These are phyloP conservation scores for Sesia apiformis DNA, from an alignment of 2,888 invertebrate genomes.

Conservation along the genomic window DNA sequence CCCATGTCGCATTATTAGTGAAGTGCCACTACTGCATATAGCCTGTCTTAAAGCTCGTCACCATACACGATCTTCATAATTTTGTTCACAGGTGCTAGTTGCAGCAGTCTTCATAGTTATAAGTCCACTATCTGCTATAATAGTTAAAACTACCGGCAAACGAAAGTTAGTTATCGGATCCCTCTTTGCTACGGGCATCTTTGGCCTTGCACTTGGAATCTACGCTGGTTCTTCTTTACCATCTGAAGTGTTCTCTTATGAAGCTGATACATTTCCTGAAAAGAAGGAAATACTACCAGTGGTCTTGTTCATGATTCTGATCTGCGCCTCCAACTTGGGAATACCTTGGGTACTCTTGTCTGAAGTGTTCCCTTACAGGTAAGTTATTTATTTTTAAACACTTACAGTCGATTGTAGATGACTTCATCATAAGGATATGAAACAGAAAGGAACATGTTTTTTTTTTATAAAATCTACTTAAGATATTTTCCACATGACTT, in stretches of 20 bases:
- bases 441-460: no score
- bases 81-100: slow-evolving; percentile 40
- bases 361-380: slow-evolving; percentile 76
- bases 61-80: not conserved
- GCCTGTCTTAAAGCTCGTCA: no score
- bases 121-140: slow-evolving; percentile 44
- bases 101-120: slow-evolving; percentile 48
- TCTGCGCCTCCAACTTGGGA: slow-evolving; percentile 48
- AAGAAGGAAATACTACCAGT: slow-evolving; percentile 55
- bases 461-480: no score
- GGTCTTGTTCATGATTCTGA: slow-evolving; percentile 46
- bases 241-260: slow-evolving; percentile 48
- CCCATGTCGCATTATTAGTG: no score
- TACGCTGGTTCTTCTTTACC: slow-evolving; percentile 36
- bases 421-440: no score
- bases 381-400: slow-evolving; percentile 9
- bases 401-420: not conserved
- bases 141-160: slow-evolving; percentile 52
- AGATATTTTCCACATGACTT: no score
- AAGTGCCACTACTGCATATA: no score
- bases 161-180: slow-evolving; percentile 49
- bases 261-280: slow-evolving; percentile 42
- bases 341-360: slow-evolving; percentile 75
- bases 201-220: slow-evolving; percentile 42
- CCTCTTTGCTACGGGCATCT: slow-evolving; percentile 36